Base-by-base conservation (phyloP, 2,113 vertebrate species). In the Chaetorhynchus papuensis region DNA sequence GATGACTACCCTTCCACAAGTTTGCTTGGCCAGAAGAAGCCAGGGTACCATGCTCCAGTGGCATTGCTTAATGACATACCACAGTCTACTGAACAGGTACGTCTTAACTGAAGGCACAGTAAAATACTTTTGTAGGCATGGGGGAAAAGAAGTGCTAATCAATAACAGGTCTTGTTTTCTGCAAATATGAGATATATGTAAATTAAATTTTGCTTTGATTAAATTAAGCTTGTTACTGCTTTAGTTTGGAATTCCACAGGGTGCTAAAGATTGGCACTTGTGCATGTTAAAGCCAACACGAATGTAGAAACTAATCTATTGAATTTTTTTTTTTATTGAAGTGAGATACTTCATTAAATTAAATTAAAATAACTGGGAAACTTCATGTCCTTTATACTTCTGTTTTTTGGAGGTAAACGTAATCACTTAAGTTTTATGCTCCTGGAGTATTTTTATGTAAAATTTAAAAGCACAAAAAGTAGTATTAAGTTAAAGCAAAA, bases 1-100 rank as follows among this genome's bases (percentile, higher is more conserved):
- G 99, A 99, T 90, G 99, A 99, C 35, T 99, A 99, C 86, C 98
- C 98, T 17, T 98, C 99, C 37, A 99, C 99, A 68, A 99, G 99
- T 97, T 97, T 99, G 87, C 98, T 99, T 97, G 99, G 99, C 66
- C 99, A 98, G 95, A 99, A 99, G 98, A 99, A 99, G 95, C 99
- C 99, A 15, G 99, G 99, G 19, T 99, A 99, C 94, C 99, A 99
- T 77, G 99, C 99, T 41, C 99, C 99, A 6, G 99, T 99, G 97
- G 99, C 99, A 47, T 98, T 99, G 96, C 98, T 99, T 70, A 99
- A 99, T 93, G 99, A 99, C 77, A 99, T 99, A 91, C 99, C 99
- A 19, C 99, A 99, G 83, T 99, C 99, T 93, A 99, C 99, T 80
- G 99, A 99, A 95, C 99, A 99, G 98, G 99, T 99, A 85, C 7